Conservation (phyloP, 2,888 invertebrate species). For the Hetaerina titia region DNA sequence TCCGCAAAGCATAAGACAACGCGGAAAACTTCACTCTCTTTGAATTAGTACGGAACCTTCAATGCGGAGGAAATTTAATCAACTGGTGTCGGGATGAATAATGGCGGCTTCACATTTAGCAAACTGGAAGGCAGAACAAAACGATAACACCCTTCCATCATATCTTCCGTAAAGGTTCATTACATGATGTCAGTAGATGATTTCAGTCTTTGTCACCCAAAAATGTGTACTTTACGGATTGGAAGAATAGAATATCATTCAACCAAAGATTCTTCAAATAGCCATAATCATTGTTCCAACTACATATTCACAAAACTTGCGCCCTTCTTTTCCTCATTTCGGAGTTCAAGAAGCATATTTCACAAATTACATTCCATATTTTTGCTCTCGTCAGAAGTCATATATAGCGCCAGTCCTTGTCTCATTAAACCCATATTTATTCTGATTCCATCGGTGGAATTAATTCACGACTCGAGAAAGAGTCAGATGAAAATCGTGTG, state of each 20-base stretch:
- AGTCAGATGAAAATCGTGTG: neutral
- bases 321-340: too few species aligned
- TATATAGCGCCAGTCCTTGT: neutral
- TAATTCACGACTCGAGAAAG: neutral
- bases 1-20: too few species aligned
- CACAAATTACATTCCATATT: too few species aligned
- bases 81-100: neutral
- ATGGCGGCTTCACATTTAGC: neutral
- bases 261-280: too few species aligned
- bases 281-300: too few species aligned
- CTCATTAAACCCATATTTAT: neutral
- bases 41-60: neutral
- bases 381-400: too few species aligned
- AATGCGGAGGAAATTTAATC: neutral
- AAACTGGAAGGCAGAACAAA: neutral
- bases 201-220: too few species aligned
- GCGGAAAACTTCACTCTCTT: neutral
- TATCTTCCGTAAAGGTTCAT: neutral
- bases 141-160: too few species aligned
- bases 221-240: too few species aligned
- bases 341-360: too few species aligned
- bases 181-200: neutral
- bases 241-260: too few species aligned
- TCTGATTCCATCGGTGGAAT: neutral
- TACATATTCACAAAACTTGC: neutral